Evolutionary conservation across 2,797 vertebrate genomes (phyloP), one percentile per base, ranked within the genome.

Genomic region (Sarcoramphus papa): DNA sequence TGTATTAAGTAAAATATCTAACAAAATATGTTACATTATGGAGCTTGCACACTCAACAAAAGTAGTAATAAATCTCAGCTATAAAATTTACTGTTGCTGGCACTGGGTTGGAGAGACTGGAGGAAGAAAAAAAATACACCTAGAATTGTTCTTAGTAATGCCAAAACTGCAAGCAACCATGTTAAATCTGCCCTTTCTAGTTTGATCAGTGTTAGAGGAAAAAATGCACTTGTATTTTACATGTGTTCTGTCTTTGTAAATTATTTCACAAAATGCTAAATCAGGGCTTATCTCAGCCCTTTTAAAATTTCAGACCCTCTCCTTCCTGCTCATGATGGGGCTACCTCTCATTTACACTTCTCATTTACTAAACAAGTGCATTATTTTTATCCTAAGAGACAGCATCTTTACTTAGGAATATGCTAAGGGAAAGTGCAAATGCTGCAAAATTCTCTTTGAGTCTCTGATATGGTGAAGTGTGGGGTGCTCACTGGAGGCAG

Each of bases 1-100:
- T 95, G 23, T 92, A 92, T 84, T 69, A 93, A 95, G 82, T 73
- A 64, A 73, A 93, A 75, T n/a, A 59, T 86, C 45, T 88, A 96
- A 97, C 82, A 91, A 96, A 94, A 94, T 64, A 94, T 77, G 25
- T 87, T 95, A 21, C 8, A 69, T 70, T 90, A 77, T 14, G 19
- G 62, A 96, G 77, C 43, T 91, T 64, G 37, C 79, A 75, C 30
- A 69, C 33, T 91, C 73, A 95, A 68, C 60, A 65, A 87, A 96
- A 93, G 69, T 69, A 62, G 14, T 54, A 92, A 94, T 94, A 92
- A 75, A 84, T 23, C 27, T 69, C 93, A 89, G 54, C 74, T 78
- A 86, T 68, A 72, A 87, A 41, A 9, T 54, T 87, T 90, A 80
- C 22, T 88, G 33, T 41, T 93, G 57, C n/a, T 88, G 64, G 70